Evolutionary conservation across 1,140 invertebrate genomes (phyloP).

Genomic region (Coptotermes formosanus): DNA sequence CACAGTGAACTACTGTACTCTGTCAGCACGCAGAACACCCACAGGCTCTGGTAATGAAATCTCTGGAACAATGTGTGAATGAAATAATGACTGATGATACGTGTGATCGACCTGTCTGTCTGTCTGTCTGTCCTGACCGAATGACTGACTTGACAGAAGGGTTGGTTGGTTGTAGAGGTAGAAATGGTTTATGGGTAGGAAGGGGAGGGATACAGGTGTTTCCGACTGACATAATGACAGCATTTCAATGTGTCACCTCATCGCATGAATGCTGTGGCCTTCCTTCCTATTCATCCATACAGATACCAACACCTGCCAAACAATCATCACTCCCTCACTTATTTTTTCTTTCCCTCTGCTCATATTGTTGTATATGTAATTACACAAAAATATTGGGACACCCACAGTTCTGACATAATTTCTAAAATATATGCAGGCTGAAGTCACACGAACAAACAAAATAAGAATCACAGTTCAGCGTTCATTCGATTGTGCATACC

Average conservation of each 20-base stretch:
- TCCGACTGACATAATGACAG: conserved; percentile 30
- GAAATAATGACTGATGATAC: conserved; percentile 9
- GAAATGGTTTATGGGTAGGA: background rate
- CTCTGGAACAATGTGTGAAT: conserved; percentile 11
- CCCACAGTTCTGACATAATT: background rate
- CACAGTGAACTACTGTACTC: background rate
- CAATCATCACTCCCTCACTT: background rate
- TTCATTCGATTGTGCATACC: no score
- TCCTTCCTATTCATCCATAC: background rate
- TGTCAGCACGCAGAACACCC: background rate
- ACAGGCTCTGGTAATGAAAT: background rate
- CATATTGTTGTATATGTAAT: background rate
- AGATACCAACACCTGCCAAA: background rate
- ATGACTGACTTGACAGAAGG: conserved; percentile 14
- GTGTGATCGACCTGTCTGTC: conserved; percentile 1
- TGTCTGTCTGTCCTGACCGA: background rate
- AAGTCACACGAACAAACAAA: no score
- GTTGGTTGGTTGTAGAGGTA: background rate
- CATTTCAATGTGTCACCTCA: conserved; percentile 24
- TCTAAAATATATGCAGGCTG: no score
- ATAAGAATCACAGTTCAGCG: no score
- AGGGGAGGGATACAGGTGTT: conserved; percentile 26
- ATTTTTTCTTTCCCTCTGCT: background rate
- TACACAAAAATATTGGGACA: background rate
- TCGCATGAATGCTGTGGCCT: background rate